Conservation (phyloP, 2,113 vertebrate species). For the Epinephelus moara region DNA sequence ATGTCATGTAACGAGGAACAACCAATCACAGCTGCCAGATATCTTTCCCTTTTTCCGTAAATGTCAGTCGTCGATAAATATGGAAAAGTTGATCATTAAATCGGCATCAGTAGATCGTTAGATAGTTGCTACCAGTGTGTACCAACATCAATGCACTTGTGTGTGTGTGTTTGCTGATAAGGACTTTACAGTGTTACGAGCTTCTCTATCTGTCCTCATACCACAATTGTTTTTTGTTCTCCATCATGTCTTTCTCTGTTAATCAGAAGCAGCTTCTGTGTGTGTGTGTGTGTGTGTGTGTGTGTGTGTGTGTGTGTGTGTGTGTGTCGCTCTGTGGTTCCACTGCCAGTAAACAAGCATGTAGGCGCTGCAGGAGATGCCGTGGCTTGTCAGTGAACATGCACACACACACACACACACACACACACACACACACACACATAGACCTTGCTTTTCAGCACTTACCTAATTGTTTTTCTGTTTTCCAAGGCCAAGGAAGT, state of each 20-base stretch:
- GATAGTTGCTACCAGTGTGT: no score
- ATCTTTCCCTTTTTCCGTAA: no score
- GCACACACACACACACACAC: slow-evolving; percentile 1
- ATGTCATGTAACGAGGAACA: no score
- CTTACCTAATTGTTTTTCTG: slow-evolving; percentile 64
- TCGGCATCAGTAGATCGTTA: no score
- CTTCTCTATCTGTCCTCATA: background rate
- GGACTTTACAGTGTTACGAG: background rate
- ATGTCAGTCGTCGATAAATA: no score
- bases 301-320: background rate
- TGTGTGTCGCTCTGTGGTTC: slow-evolving; percentile 37
- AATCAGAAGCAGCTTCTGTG: slow-evolving; percentile 55
- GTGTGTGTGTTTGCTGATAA: slow-evolving; percentile 15
- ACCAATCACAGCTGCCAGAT: no score
- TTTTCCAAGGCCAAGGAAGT: slow-evolving; percentile 59
- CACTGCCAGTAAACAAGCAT: slow-evolving; percentile 63
- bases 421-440: slow-evolving; percentile 23
- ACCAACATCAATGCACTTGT: background rate
- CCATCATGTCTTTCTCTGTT: slow-evolving; percentile 33
- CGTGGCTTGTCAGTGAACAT: slow-evolving; percentile 8
- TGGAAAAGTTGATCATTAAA: no score
- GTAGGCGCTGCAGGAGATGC: slow-evolving; percentile 42
- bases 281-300: slow-evolving; percentile 28
- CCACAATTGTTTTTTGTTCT: slow-evolving; percentile 33
- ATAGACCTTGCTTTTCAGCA: slow-evolving; percentile 48